Conservation (phyloP, 2,113 vertebrate species). For the Aptenodytes forsteri region DNA sequence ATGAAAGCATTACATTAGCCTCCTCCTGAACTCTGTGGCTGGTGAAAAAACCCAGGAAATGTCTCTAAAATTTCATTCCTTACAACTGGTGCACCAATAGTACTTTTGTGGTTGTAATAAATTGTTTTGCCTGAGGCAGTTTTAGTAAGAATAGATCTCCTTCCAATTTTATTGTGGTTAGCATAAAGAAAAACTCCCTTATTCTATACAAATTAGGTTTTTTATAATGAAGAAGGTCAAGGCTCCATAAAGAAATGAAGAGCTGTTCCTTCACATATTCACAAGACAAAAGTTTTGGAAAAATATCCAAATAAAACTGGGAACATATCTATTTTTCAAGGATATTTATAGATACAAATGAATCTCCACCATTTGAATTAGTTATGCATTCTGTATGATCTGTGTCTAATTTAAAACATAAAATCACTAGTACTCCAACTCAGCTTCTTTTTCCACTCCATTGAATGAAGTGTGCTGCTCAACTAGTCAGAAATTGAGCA, state of each 20-base stretch:
- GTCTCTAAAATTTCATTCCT: neutral
- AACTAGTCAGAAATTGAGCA: neutral
- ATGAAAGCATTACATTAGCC: neutral
- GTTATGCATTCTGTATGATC: neutral
- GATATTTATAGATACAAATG: neutral
- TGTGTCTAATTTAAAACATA: neutral
- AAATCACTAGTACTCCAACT: neutral
- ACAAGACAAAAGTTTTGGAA: neutral
- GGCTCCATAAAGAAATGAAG: neutral
- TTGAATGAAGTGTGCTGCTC: neutral
- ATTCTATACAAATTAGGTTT: neutral
- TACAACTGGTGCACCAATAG: neutral
- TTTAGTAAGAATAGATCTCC: neutral
- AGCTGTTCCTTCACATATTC: neutral
- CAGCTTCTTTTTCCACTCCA: neutral
- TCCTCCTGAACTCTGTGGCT: neutral
- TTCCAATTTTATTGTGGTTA: constrained; percentile 26
- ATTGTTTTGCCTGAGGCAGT: neutral
- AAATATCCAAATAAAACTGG: neutral
- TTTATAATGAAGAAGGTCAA: neutral
- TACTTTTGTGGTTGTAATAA: constrained; percentile 6
- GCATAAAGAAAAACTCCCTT: neutral
- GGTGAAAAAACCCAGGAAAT: neutral
- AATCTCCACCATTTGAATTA: neutral
- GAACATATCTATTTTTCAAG: neutral